Evolutionary conservation across 2,797 vertebrate species (phyloP).

Genomic region (Arctocebus calabarensis): DNA sequence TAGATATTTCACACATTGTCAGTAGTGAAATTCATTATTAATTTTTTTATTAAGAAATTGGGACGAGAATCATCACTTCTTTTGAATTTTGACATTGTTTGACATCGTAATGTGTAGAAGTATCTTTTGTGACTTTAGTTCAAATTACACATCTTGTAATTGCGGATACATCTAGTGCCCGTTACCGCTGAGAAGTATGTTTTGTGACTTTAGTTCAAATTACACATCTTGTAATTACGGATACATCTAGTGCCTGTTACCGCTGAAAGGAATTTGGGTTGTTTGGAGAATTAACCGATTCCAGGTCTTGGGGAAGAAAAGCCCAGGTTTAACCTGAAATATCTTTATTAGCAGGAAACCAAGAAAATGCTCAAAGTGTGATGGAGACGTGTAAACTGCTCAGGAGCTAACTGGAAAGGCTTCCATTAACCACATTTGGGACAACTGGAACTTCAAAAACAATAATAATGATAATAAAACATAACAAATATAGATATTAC

Average conservation of each 20-base stretch:
- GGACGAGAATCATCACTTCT: neutral
- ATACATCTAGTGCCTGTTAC: neutral
- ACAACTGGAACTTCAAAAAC: slow-evolving; percentile 1
- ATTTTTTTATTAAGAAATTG: slow-evolving; percentile 37
- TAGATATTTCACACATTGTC: neutral
- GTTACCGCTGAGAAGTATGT: neutral
- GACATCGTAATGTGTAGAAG: neutral
- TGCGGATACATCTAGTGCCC: neutral
- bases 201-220: neutral
- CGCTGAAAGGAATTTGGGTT: neutral
- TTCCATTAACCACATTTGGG: neutral
- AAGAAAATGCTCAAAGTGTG: neutral
- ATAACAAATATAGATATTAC: neutral
- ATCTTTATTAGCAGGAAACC: neutral
- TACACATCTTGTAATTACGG: neutral
- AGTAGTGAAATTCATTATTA: neutral
- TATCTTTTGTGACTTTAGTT: neutral
- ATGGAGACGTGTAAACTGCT: neutral
- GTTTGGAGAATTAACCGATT: neutral
- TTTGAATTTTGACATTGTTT: neutral
- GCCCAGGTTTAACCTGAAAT: neutral
- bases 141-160: neutral
- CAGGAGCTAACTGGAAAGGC: neutral
- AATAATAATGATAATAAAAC: neutral
- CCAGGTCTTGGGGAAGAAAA: neutral